These are phyloP conservation scores for Dasypus novemcinctus DNA, from an alignment of 2,113 vertebrate species.

Conservation along the genomic window DNA sequence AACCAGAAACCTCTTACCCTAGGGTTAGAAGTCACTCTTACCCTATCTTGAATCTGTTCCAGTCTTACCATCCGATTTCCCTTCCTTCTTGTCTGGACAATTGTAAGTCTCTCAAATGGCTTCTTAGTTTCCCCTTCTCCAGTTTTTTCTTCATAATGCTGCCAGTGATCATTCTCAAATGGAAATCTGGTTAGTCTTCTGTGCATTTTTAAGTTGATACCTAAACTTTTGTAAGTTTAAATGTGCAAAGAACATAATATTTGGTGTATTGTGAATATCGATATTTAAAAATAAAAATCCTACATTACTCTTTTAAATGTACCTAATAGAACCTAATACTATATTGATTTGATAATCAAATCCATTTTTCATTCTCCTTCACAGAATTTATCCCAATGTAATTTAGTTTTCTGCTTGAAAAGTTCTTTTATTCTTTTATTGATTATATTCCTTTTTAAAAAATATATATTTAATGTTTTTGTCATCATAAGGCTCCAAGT, in stretches of 20 bases:
- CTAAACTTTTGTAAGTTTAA: slow-evolving; percentile 35
- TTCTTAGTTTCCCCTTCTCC: neutral
- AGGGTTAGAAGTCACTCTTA: neutral
- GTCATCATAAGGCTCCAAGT: neutral
- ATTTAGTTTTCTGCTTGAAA: slow-evolving; percentile 35
- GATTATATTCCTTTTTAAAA: neutral
- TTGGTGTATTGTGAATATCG: neutral
- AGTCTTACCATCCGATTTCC: neutral
- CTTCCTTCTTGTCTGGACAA: neutral
- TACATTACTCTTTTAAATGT: neutral
- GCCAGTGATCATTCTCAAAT: neutral
- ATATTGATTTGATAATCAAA: neutral
- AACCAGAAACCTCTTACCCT: slow-evolving; percentile 8
- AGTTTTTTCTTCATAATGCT: neutral
- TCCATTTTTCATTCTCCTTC: neutral
- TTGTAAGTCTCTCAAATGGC: neutral
- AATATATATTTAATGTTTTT: neutral
- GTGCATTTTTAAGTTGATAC: slow-evolving; percentile 20
- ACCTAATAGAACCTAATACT: neutral
- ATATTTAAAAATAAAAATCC: slow-evolving; percentile 33
- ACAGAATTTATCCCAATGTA: slow-evolving; percentile 24
- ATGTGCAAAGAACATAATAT: slow-evolving; percentile 16
- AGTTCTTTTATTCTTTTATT: slow-evolving; percentile 30
- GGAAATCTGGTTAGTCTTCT: slow-evolving; percentile 14
- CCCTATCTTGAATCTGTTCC: neutral